Evolutionary conservation across 2,113 vertebrate species (phyloP).

Genomic region (Manacus vitellinus): DNA sequence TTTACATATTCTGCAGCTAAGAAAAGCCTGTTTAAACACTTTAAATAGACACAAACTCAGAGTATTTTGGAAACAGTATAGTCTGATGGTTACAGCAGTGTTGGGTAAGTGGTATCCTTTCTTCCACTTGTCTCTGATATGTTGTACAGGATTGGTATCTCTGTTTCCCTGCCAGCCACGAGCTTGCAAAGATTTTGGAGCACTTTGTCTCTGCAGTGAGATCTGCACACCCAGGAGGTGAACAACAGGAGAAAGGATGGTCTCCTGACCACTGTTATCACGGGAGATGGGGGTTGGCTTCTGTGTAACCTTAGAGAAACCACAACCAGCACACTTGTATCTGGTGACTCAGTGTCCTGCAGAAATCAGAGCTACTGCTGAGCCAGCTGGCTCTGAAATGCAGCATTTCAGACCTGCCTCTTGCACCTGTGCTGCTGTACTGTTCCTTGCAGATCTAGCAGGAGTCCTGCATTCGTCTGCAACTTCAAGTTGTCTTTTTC

Average conservation of each 20-base stretch:
- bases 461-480: not conserved
- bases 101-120: not conserved
- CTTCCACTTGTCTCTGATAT: not conserved
- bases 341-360: not conserved
- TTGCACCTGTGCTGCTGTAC: not conserved
- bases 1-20: conserved; percentile 36
- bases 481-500: not conserved
- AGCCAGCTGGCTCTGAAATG: not conserved
- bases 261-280: not conserved
- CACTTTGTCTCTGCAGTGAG: not conserved
- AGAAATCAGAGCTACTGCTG: not conserved
- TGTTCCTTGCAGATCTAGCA: not conserved
- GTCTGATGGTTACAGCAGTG: not conserved
- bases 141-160: not conserved
- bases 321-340: not conserved
- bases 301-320: not conserved
- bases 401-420: not conserved
- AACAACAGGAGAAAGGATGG: not conserved
- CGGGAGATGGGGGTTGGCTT: not conserved
- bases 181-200: not conserved
- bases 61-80: not conserved
- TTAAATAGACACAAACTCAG: not conserved
- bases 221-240: not conserved
- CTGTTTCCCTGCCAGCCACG: not conserved
- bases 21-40: conserved; percentile 3